Percentiles rank a stretch among this genome's conserved stretches.
These are phyloP conservation scores for Druceiella hillmani DNA, from an alignment of 2,888 invertebrate genomes.

Conservation along the genomic window DNA sequence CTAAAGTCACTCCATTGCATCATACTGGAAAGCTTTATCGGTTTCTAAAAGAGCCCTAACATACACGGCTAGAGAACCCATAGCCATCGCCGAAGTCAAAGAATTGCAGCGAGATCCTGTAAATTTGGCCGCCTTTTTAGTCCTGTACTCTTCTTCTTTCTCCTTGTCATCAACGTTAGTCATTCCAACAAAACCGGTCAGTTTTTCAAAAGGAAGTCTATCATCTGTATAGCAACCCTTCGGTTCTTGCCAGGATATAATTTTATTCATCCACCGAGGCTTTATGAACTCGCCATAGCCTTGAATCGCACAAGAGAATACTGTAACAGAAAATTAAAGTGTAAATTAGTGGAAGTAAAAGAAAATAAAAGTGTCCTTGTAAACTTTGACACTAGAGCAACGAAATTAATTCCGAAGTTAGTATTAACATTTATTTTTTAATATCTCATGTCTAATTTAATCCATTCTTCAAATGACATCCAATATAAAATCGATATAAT, in stretches of 20 bases:
- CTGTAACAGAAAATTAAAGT: conserved; percentile 27
- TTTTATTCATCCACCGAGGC: conserved; percentile 44
- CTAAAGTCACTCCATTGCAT: conserved; percentile 32
- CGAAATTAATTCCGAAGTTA: too few relatives aligned
- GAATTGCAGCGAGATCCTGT: conserved; percentile 45
- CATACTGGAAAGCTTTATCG: conserved; percentile 46
- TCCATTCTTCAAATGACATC: too few relatives aligned
- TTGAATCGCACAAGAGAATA: conserved; percentile 39
- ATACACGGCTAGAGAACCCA: conserved; percentile 38
- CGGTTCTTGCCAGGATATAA: conserved; percentile 45
- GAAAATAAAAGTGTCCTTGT: too few relatives aligned
- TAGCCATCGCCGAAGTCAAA: conserved; percentile 43
- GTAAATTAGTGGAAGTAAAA: too few relatives aligned
- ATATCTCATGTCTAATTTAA: too few relatives aligned
- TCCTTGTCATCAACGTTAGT: conserved; percentile 7
- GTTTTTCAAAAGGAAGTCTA: conserved; percentile 37
- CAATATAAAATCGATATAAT: too few relatives aligned
- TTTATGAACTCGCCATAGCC: conserved; percentile 49
- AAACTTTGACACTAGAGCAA: too few relatives aligned
- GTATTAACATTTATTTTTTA: too few relatives aligned
- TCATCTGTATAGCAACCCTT: conserved; percentile 44
- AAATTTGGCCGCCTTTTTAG: conserved; percentile 39
- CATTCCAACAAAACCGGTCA: conserved; percentile 40
- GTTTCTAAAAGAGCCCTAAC: conserved; percentile 42
- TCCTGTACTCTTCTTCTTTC: conserved; percentile 39